These are phyloP conservation scores for Lamprotornis superbus DNA, from an alignment of 2,113 vertebrate species.

Conservation along the genomic window DNA sequence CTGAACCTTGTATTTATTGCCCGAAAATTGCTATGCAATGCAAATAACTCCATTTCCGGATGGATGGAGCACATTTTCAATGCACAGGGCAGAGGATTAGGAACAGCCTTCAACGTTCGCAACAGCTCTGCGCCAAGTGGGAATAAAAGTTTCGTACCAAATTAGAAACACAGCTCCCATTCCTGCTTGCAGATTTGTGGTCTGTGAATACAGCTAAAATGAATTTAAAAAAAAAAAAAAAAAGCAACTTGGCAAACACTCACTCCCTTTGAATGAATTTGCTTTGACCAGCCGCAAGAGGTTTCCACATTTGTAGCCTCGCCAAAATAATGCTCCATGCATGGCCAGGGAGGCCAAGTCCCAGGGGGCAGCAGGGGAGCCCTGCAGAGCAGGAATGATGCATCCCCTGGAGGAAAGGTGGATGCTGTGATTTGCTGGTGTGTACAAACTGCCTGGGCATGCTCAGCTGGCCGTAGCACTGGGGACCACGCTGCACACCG, in stretches of 20 bases:
- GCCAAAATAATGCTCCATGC: not conserved
- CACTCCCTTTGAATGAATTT: not conserved
- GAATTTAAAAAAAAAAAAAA: not conserved
- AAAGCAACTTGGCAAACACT: not conserved
- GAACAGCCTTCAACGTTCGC: not conserved
- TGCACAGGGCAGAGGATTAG: not conserved
- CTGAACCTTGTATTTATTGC: slow-evolving; percentile 41
- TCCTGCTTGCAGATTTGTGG: slow-evolving; percentile 6
- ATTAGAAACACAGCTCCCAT: slow-evolving; percentile 28
- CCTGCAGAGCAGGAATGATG: fast-evolving
- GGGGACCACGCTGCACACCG: fast-evolving
- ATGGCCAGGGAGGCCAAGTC: not conserved
- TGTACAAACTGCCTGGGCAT: not conserved
- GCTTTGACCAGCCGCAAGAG: not conserved
- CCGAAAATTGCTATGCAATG: not conserved
- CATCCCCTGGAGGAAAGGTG: not conserved
- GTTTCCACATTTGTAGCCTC: not conserved
- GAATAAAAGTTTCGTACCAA: not conserved
- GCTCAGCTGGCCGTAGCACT: fast-evolving
- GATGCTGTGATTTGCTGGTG: not conserved
- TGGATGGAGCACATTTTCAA: not conserved
- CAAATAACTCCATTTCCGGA: not conserved
- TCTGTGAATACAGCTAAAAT: slow-evolving; percentile 12
- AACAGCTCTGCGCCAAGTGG: not conserved
- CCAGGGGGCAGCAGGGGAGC: not conserved